Evolutionary conservation across 2,113 vertebrate genomes (phyloP), one percentile per base, ranked within the genome.

Genomic region (Mesocricetus auratus): DNA sequence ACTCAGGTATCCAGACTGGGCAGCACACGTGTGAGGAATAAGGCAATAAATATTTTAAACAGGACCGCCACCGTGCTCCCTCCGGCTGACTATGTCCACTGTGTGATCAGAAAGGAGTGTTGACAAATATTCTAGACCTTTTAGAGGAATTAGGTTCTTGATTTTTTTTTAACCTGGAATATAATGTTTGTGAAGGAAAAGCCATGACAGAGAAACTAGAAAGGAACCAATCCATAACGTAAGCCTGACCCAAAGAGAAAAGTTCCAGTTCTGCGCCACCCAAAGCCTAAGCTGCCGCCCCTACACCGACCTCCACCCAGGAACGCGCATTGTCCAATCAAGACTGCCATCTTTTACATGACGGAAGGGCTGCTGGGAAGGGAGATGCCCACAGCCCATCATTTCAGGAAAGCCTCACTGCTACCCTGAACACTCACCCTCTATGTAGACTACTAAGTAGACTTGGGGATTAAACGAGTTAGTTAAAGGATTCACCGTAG

Each of bases 151-250:
- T 93, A 3, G 29, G 77, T 73, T 66, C 62, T 92, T 88, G 29
- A 29, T 50, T 89, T 93, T 82, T 39, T 50, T 89, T 93, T 82
- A 36, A n/a, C 56, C 45, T 90, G 68, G 90, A 94, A 94, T 94
- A 74, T 50, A 16, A 62, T 73, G 19, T 94, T 85, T 73, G 26
- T 66, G 39, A 62, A 45, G 39, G 60, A 39, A 85, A 85, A 29
- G 26, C 58, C 60, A 64, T 17, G 24, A 31, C 58, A 85, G 58
- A 85, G n/a, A 83, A n/a, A 33, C 82, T 11, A 17, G 60, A 66
- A 7, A 58, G 58, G 9, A 64, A 62, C n/a, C 22, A 62, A 39
- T 83, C 8, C 3, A 13, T 60, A 83, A 42, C 2, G 39, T 29
- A 86, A 86, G 29, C 24, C 60, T 47, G 60, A 29, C 42, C 39